A percentile compares a stretch with the other conserved stretches of the same genome.
These are phyloP conservation scores for Ellobius talpinus DNA, from an alignment of 2,113 vertebrate species.

Conservation along the genomic window DNA sequence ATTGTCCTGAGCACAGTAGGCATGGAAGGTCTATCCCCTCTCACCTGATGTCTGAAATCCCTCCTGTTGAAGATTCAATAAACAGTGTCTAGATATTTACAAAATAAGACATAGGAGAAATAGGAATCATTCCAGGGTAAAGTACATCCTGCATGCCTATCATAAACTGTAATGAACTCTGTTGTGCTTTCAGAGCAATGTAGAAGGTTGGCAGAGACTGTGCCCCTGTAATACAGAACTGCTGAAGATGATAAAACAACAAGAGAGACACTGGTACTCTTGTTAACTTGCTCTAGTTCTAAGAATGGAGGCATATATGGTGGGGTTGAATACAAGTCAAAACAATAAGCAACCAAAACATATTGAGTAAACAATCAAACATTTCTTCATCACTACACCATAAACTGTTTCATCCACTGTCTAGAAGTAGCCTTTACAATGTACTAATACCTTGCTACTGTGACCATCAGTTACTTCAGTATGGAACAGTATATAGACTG, in stretches of 20 bases:
- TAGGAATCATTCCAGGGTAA: too few relatives aligned
- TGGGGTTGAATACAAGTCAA: neutral
- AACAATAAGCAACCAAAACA: neutral
- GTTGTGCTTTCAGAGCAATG: neutral
- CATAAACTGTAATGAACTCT: conserved; percentile 46
- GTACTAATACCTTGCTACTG: neutral
- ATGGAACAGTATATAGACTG: neutral
- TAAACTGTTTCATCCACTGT: neutral
- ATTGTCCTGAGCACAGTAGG: too few relatives aligned
- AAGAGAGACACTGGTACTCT: neutral
- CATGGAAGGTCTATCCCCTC: too few relatives aligned
- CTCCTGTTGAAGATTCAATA: too few relatives aligned
- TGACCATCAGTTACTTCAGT: neutral
- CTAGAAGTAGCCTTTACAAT: neutral
- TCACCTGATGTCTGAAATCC: too few relatives aligned
- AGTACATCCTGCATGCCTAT: neutral
- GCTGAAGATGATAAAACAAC: neutral
- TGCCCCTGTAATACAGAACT: neutral
- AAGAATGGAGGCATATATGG: neutral
- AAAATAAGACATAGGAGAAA: too few relatives aligned
- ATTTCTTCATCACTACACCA: neutral
- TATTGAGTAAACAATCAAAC: neutral
- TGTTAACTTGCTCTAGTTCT: conserved; percentile 15
- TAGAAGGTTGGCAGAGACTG: neutral
- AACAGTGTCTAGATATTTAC: too few relatives aligned